Evolutionary conservation across 2,797 vertebrate genomes (phyloP).

Genomic region (Gymnoscopelus braueri): DNA sequence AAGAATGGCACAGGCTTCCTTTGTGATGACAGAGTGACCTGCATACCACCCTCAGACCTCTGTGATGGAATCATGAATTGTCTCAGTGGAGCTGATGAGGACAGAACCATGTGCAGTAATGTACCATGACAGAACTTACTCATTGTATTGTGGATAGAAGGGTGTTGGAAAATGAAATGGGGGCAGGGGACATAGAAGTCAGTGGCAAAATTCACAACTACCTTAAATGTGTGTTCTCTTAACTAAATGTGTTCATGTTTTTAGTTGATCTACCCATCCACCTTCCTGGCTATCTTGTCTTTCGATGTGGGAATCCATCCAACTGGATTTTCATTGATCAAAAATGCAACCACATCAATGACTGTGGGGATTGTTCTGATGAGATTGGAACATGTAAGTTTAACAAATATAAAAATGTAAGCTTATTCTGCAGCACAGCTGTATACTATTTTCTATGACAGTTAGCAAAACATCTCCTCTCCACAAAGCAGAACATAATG

Average conservation of each 20-base stretch:
- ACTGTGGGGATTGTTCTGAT: slow-evolving; percentile 82
- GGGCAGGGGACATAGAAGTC: background rate
- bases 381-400: slow-evolving; percentile 74
- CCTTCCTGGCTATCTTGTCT: slow-evolving; percentile 75
- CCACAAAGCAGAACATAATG: too few relatives aligned
- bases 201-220: background rate
- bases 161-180: background rate
- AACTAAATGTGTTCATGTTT: background rate
- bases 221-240: background rate
- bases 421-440: too few relatives aligned
- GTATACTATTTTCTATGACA: too few relatives aligned
- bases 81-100: slow-evolving; percentile 74
- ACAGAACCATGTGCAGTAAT: slow-evolving; percentile 77
- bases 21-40: slow-evolving; percentile 71
- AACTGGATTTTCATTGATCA: slow-evolving; percentile 80
- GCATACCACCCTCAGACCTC: slow-evolving; percentile 75
- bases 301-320: slow-evolving; percentile 64
- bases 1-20: slow-evolving; percentile 79
- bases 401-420: background rate
- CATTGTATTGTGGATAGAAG: background rate
- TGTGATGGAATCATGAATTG: slow-evolving; percentile 72
- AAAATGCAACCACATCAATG: slow-evolving; percentile 74
- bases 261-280: slow-evolving; percentile 74
- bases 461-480: too few relatives aligned
- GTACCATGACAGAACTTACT: slow-evolving; percentile 29